phyloP scores from a whole-genome alignment of 2,797 vertebrate genomes.

The Meriones psammophilus region DNA sequence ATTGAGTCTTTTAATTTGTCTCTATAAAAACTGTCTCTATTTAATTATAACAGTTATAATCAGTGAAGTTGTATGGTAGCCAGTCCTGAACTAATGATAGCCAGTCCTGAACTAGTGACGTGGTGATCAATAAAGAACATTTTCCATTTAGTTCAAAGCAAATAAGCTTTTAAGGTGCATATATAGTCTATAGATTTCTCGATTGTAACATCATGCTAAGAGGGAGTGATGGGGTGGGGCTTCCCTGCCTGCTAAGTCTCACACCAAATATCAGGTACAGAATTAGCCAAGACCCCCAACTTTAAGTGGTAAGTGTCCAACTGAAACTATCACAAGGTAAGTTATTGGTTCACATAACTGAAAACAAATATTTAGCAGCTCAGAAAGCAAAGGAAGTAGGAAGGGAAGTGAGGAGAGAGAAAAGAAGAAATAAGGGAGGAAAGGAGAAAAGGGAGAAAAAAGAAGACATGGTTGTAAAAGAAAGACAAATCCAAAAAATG shows the following conservation, averaged over 20 bases:
- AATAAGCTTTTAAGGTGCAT: neutral
- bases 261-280: slow-evolving; percentile 13
- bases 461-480: neutral
- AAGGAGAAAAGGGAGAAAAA: neutral
- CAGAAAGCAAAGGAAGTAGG: neutral
- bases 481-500: neutral
- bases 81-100: neutral
- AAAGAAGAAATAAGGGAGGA: neutral
- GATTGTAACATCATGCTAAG: neutral
- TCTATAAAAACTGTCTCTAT: neutral
- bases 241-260: neutral
- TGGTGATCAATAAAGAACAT: neutral
- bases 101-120: neutral
- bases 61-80: neutral
- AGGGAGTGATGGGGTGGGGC: neutral
- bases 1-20: neutral
- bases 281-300: neutral
- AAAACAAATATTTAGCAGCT: neutral
- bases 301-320: neutral
- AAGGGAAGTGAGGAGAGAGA: neutral
- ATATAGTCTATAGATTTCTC: neutral
- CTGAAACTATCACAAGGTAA: neutral
- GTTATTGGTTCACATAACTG: neutral
- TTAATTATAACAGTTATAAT: neutral
- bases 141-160: slow-evolving; percentile 19